phyloP scores from a whole-genome alignment of 2,888 invertebrate genomes.

The Autographa pulchrina region DNA sequence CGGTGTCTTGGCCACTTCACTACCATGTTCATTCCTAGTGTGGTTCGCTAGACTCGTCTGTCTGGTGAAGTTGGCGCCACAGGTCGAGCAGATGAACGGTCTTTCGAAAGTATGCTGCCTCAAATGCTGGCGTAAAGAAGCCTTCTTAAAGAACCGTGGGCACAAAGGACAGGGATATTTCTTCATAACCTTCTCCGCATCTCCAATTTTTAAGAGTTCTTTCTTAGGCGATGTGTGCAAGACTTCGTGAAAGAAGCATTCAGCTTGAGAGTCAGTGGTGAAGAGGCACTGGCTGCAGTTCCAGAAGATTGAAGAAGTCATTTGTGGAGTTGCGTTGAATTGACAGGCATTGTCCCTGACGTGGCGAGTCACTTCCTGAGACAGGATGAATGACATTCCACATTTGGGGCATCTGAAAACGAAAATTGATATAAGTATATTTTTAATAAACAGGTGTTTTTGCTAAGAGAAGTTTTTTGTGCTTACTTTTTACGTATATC shows the following conservation, averaged over 20 bases:
- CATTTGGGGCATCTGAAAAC: conserved; percentile 92
- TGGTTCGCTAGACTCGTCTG: conserved; percentile 91
- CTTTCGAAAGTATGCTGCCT: conserved; percentile 93
- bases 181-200: conserved; percentile 70
- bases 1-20: conserved; percentile 52
- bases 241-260: conserved; percentile 93
- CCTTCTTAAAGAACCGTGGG: conserved; percentile 90
- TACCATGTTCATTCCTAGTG: conserved; percentile 86
- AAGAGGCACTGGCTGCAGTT: conserved; percentile 91
- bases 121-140: conserved; percentile 92
- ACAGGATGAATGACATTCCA: conserved; percentile 91
- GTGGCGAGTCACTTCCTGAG: conserved; percentile 94
- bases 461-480: neutral
- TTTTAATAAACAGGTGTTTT: too few relatives aligned
- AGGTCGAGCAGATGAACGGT: conserved; percentile 91
- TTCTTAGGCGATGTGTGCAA: conserved; percentile 89
- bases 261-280: conserved; percentile 91
- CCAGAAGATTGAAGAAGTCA: conserved; percentile 78
- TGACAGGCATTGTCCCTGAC: conserved; percentile 90
- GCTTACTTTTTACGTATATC: conserved; percentile 90
- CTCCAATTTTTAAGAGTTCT: conserved; percentile 65
- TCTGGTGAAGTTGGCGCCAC: conserved; percentile 91
- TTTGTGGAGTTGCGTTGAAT: conserved; percentile 68
- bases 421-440: conserved; percentile 1
- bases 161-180: conserved; percentile 92